Percentiles rank a stretch among this genome's conserved stretches.
Conservation (phyloP, 2,797 vertebrate species). For the Loriculus beryllinus region DNA sequence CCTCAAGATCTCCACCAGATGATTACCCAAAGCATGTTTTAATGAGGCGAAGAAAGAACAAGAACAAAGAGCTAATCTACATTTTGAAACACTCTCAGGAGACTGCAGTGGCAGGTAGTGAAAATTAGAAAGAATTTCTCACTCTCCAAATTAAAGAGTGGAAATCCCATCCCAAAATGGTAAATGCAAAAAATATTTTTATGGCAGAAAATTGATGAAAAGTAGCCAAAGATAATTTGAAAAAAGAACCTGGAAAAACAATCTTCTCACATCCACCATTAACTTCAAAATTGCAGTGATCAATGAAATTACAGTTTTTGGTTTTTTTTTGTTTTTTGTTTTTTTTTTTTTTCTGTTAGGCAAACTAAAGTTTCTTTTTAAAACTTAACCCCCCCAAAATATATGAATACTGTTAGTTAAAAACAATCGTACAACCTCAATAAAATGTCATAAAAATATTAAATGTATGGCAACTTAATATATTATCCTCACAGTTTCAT, state of each 20-base stretch:
- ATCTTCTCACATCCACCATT: neutral
- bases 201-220: neutral
- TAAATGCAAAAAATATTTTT: neutral
- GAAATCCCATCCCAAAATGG: neutral
- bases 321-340: too few relatives aligned
- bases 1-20: constrained; percentile 48
- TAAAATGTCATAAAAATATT: neutral
- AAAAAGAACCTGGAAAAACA: neutral
- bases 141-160: constrained; percentile 6
- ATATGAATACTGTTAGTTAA: neutral
- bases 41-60: constrained; percentile 4
- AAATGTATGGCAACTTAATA: neutral
- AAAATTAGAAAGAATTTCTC: neutral
- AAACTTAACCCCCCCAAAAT: neutral
- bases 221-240: neutral
- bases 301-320: neutral
- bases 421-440: neutral
- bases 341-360: neutral
- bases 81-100: constrained; percentile 52
- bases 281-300: neutral
- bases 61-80: constrained; percentile 25
- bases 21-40: constrained; percentile 30
- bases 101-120: constrained; percentile 29
- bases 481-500: constrained; percentile 16
- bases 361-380: neutral